These are phyloP conservation scores for Motacilla tschutschensis DNA, from an alignment of 2,113 vertebrate genomes.

Conservation along the genomic window DNA sequence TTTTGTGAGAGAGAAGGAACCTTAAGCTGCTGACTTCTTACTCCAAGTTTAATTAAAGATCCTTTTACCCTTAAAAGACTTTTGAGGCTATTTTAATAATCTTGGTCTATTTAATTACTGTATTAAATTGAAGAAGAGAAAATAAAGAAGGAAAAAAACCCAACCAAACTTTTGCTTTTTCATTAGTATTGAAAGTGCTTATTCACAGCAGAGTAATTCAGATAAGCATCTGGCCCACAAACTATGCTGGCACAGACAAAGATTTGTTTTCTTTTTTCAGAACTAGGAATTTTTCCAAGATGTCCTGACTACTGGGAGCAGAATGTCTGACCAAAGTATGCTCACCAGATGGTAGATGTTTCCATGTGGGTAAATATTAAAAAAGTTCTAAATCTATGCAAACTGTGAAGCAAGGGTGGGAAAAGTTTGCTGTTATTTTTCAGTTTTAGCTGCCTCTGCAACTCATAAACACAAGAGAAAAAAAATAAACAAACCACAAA, in stretches of 20 bases:
- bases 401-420: not conserved
- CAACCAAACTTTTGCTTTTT: not conserved
- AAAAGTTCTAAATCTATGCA: not conserved
- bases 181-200: not conserved
- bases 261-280: not conserved
- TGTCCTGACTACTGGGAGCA: conserved; percentile 4
- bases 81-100: not conserved
- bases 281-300: conserved; percentile 49
- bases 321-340: not conserved
- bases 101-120: not conserved
- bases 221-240: conserved; percentile 17
- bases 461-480: not conserved
- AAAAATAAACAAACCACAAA: not conserved
- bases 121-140: not conserved
- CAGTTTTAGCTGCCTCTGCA: not conserved
- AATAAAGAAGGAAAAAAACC: not conserved
- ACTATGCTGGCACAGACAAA: not conserved
- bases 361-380: conserved; percentile 19
- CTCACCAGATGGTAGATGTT: conserved; percentile 53
- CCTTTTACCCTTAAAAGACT: not conserved
- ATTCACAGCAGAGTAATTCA: not conserved
- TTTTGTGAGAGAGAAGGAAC: not conserved
- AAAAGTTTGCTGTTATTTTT: not conserved
- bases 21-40: not conserved
- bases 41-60: not conserved